A percentile compares a stretch with the other conserved stretches of the same genome.
Evolutionary conservation across 2,113 vertebrate species (phyloP).

Genomic region (Petroica traversi): DNA sequence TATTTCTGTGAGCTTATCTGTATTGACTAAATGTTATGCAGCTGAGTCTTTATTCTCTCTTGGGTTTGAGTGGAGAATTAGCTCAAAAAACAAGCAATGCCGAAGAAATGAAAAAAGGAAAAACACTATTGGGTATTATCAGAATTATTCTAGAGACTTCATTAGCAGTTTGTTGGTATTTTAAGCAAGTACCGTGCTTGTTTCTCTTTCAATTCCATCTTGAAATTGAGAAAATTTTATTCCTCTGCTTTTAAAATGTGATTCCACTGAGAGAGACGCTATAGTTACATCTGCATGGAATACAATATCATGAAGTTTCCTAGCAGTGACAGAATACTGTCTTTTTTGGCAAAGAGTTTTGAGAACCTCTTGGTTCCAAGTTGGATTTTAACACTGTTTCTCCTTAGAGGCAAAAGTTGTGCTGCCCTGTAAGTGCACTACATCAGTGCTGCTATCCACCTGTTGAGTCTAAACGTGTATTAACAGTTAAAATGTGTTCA

Average conservation of each 20-base stretch:
- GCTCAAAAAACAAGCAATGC: neutral
- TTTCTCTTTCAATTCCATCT: neutral
- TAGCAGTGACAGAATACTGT: neutral
- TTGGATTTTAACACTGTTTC: neutral
- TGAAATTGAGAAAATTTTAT: neutral
- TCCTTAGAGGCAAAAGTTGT: neutral
- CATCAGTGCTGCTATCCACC: neutral
- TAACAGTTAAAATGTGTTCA: neutral
- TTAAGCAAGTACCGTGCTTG: neutral
- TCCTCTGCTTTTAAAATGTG: neutral
- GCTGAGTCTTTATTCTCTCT: neutral
- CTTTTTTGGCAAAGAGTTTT: neutral
- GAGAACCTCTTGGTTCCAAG: neutral
- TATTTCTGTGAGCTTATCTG: conserved; percentile 21
- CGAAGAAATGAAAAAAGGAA: neutral
- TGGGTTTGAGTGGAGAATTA: neutral
- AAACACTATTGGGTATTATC: neutral
- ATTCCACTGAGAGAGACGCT: neutral
- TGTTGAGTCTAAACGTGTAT: neutral
- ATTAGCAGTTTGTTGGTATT: neutral
- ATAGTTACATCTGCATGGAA: neutral
- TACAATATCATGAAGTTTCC: neutral
- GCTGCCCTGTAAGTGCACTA: neutral
- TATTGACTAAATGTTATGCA: conserved; percentile 33
- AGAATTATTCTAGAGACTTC: neutral